Conservation (phyloP, 2,113 vertebrate species). For the Montifringilla adamsi region DNA sequence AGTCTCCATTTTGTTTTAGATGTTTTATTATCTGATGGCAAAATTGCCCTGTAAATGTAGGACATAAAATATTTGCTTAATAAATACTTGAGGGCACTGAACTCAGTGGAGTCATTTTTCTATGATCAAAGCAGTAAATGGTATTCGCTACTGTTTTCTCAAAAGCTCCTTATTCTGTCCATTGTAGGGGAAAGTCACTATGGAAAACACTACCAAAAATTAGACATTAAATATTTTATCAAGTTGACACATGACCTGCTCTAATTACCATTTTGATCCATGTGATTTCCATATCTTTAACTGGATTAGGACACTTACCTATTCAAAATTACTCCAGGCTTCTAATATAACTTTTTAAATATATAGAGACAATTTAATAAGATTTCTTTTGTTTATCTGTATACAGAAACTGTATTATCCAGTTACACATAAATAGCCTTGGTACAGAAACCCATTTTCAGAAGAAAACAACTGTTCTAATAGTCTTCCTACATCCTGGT, state of each 20-base stretch:
- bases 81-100: not conserved
- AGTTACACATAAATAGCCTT: not conserved
- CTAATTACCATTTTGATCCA: not conserved
- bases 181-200: not conserved
- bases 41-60: not conserved
- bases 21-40: not conserved
- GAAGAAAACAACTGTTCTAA: not conserved
- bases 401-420: not conserved
- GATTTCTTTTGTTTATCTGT: not conserved
- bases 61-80: not conserved
- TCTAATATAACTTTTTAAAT: not conserved
- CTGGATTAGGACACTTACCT: not conserved
- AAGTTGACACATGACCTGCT: not conserved
- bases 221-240: not conserved
- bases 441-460: not conserved
- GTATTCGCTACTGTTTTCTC: not conserved
- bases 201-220: not conserved
- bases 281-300: not conserved
- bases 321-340: not conserved
- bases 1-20: slow-evolving; percentile 4
- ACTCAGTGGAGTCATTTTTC: not conserved
- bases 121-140: not conserved
- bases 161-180: not conserved
- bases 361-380: not conserved
- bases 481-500: not conserved